phyloP scores from a whole-genome alignment of 2,113 vertebrate species.

The Fulmarus glacialis region DNA sequence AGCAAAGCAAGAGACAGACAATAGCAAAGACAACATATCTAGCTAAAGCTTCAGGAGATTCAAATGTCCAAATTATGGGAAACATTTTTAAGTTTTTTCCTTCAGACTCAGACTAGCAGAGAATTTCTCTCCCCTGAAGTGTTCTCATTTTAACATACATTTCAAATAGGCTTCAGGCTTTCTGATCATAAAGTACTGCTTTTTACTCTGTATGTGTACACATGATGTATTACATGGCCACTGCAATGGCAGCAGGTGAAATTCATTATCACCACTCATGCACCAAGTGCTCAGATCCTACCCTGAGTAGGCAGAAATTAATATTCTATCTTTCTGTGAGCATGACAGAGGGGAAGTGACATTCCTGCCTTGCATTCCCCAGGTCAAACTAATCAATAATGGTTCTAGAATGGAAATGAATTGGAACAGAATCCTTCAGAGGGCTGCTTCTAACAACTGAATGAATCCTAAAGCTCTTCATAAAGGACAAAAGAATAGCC shows the following conservation, averaged over 20 bases:
- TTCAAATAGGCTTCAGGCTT: background rate
- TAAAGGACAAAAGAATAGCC: background rate
- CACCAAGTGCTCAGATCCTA: background rate
- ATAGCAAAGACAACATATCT: background rate
- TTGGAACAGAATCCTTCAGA: background rate
- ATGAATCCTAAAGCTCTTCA: background rate
- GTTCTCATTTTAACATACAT: background rate
- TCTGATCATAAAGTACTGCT: background rate
- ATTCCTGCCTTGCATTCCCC: background rate
- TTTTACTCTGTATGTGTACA: background rate
- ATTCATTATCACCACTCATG: background rate
- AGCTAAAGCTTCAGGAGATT: background rate
- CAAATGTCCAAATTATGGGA: background rate
- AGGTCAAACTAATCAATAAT: background rate
- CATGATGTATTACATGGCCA: background rate
- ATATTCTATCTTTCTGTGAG: background rate
- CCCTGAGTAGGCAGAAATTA: background rate
- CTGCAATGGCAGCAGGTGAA: background rate
- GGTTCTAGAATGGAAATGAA: background rate
- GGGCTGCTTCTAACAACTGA: background rate
- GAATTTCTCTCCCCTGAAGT: background rate
- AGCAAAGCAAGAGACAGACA: background rate
- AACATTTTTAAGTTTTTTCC: background rate
- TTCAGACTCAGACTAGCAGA: background rate
- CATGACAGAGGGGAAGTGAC: background rate